Percentiles rank a stretch among this genome's conserved stretches.
phyloP scores from a whole-genome alignment of 2,888 invertebrate genomes.

The Trissolcus japonicus region DNA sequence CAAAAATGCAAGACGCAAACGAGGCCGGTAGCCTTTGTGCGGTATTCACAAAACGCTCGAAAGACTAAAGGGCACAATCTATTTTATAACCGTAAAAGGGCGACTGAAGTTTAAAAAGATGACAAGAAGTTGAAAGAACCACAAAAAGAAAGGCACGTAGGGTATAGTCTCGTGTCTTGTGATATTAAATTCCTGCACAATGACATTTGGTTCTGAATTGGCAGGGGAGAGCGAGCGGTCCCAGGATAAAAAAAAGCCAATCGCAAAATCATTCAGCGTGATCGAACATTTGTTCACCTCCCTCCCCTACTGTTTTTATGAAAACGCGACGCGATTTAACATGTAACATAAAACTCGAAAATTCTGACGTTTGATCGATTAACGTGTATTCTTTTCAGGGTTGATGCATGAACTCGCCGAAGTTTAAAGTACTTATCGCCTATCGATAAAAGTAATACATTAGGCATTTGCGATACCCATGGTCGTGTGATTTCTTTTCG shows the following conservation, averaged over 20 bases:
- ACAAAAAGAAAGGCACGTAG: conserved; percentile 10
- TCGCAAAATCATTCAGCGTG: too few relatives aligned
- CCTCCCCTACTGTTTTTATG: too few relatives aligned
- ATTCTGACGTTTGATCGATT: conserved; percentile 5
- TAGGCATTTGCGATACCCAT: conserved; percentile 46
- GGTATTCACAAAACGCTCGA: conserved; percentile 40
- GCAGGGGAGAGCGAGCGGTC: too few relatives aligned
- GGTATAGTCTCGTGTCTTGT: background rate
- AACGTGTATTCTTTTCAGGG: background rate
- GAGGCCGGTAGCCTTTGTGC: conserved; percentile 49
- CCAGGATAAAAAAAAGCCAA: too few relatives aligned
- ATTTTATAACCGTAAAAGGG: conserved; percentile 41
- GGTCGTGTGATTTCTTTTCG: conserved; percentile 44
- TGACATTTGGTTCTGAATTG: background rate
- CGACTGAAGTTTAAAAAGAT: conserved; percentile 30
- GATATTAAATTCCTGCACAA: background rate
- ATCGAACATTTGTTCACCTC: too few relatives aligned
- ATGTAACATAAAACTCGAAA: background rate
- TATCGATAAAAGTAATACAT: conserved; percentile 51
- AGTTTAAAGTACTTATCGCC: conserved; percentile 30
- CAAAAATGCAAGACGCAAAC: conserved; percentile 42
- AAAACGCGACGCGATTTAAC: too few relatives aligned
- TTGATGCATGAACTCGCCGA: conserved; percentile 30
- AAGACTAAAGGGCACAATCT: conserved; percentile 50
- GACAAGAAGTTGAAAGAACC: conserved; percentile 20